Evolutionary conservation across 2,797 vertebrate species (phyloP), one percentile per base, ranked within the genome.

Genomic region (Amblyraja radiata): DNA sequence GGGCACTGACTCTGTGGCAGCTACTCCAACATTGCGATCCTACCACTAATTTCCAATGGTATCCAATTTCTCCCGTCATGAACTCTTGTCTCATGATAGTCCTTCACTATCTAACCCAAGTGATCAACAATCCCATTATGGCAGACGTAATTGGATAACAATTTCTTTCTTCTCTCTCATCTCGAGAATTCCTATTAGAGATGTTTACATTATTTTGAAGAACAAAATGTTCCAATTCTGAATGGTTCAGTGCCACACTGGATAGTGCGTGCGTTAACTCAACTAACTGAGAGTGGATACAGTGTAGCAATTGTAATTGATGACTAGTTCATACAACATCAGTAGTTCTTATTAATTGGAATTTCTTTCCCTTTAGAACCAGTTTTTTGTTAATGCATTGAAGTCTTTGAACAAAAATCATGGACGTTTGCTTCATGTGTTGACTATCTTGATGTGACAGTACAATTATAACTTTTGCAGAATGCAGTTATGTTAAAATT

Each of bases 401-500:
- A 63, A 88, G n/a, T 36, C 16, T 68, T 88, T 68, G n/a, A 63
- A 88, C 54, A 86, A n/a, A 11, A 68, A 32, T 86, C 36, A 8
- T 65, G 16, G n/a, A 13, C n/a, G 21, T 68, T 88, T 32, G 32
- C n/a, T 88, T 2, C 32, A 68, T 32, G 68, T 36, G 58, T 36
- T 32, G 84, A 61, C n/a, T 32, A 65, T 88, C 61, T 32, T 88
- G 84, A 88, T 68, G n/a, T 63, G n/a, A 88, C 61, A 68, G 6
- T 36, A 36, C 6, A 86, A 28, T 65, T 63, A 86, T 9, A 71
- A 91, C 68, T 46, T 92, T 58, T 76, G 90, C 46, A 74, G 90
- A 92, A 76, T 92, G 39, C 90, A 92, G 71, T 76, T 92, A 92
- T 73, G 90, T 76, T 92, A 92, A 74, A 73, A 74, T 92, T 46